Percentiles rank a stretch among this genome's conserved stretches.
Conservation (phyloP, 1,140 invertebrate species). For the Caenorhabditis latens region DNA sequence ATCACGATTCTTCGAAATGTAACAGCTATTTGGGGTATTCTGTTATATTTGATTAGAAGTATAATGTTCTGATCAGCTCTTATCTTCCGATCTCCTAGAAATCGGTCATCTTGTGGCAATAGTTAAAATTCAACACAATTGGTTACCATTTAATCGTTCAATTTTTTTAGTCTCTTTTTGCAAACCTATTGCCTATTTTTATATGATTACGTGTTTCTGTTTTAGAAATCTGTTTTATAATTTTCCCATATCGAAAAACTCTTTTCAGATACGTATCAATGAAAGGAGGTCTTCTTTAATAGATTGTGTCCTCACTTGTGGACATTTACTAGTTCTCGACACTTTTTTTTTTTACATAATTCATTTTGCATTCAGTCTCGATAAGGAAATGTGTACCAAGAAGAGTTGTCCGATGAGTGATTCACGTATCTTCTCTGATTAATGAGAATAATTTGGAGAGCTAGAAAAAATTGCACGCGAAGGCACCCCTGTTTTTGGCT, state of each 20-base stretch:
- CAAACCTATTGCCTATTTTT: too few relatives aligned
- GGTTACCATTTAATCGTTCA: too few relatives aligned
- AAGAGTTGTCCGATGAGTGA: neutral
- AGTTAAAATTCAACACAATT: too few relatives aligned
- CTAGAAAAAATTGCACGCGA: neutral
- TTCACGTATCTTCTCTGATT: neutral
- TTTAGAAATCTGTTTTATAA: neutral
- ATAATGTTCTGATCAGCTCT: neutral
- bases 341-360: constrained; percentile 21
- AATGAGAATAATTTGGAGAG: constrained; percentile 27
- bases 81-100: neutral
- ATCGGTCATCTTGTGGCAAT: too few relatives aligned
- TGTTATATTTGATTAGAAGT: too few relatives aligned
- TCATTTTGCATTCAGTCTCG: constrained; percentile 14
- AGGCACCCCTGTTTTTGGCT: neutral
- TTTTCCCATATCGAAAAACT: neutral
- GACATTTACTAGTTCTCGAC: neutral
- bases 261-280: neutral
- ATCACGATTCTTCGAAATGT: neutral
- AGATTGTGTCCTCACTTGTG: neutral
- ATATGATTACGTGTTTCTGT: too few relatives aligned
- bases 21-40: neutral
- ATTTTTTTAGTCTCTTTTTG: too few relatives aligned
- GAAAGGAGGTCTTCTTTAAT: neutral
- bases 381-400: neutral